These are phyloP conservation scores for Mongoloraphidia duomilia DNA, from an alignment of 2,888 invertebrate species.

Conservation along the genomic window DNA sequence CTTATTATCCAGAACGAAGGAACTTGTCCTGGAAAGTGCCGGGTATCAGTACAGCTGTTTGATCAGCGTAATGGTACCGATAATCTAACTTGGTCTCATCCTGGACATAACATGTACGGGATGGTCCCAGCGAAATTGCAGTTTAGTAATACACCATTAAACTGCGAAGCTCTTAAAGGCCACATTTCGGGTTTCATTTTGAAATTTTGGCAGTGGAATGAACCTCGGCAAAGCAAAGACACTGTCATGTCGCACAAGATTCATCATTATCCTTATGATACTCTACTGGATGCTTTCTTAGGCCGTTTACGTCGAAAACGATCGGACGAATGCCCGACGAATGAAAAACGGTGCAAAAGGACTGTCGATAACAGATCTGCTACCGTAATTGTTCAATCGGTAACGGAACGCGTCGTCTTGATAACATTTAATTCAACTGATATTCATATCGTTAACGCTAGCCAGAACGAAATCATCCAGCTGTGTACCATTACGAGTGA, in stretches of 20 bases:
- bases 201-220: slow-evolving; percentile 72
- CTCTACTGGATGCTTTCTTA: slow-evolving; percentile 8
- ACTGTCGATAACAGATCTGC: slow-evolving; percentile 8
- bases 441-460: slow-evolving; percentile 61
- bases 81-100: slow-evolving; percentile 44
- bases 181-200: slow-evolving; percentile 60
- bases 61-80: slow-evolving; percentile 38
- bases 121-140: slow-evolving; percentile 57
- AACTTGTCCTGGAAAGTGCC: slow-evolving; percentile 52
- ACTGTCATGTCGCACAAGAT: slow-evolving; percentile 9
- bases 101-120: slow-evolving; percentile 48
- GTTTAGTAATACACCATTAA: slow-evolving; percentile 32
- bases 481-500: slow-evolving; percentile 40
- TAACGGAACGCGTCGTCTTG: slow-evolving; percentile 60
- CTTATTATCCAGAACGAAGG: slow-evolving; percentile 58
- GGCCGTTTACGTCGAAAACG: no score
- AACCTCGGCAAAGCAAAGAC: slow-evolving; percentile 22
- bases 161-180: slow-evolving; percentile 28
- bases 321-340: not conserved
- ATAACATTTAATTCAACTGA: slow-evolving; percentile 63
- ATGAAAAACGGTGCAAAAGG: slow-evolving; percentile 10
- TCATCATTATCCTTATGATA: slow-evolving; percentile 7
- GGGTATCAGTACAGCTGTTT: slow-evolving; percentile 42
- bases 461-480: slow-evolving; percentile 62
- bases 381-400: slow-evolving; percentile 32